Conservation (phyloP, 2,113 vertebrate species). For the Semicossyphus pulcher region DNA sequence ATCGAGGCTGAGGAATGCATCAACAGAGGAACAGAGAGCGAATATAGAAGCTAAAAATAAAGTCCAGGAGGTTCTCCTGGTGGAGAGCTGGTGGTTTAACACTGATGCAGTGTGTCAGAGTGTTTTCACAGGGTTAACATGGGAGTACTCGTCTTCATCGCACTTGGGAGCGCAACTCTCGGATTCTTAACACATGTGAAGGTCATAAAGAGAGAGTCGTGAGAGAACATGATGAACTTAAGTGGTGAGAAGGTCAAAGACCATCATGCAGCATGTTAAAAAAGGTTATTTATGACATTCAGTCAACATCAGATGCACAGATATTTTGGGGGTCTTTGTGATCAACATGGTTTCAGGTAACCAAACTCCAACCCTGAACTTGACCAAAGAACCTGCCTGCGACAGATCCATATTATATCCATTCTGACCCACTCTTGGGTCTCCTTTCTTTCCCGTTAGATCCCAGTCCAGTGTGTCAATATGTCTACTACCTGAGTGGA, state of each 20-base stretch:
- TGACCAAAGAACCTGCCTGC: too few species aligned
- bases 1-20: constrained; percentile 8
- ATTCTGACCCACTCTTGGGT: too few species aligned
- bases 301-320: too few species aligned
- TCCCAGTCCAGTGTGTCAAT: too few species aligned
- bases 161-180: not conserved
- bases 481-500: too few species aligned
- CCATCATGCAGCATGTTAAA: not conserved
- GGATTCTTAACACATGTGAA: not conserved
- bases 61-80: not conserved
- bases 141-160: constrained; percentile 20
- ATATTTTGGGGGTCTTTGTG: too few species aligned
- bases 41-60: constrained; percentile 3
- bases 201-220: not conserved
- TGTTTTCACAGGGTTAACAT: not conserved
- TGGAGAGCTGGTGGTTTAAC: constrained; percentile 22
- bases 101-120: constrained; percentile 32
- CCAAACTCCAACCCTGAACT: too few species aligned
- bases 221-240: not conserved
- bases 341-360: too few species aligned
- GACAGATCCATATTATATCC: too few species aligned
- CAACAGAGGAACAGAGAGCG: constrained; percentile 11
- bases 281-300: too few species aligned
- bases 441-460: too few species aligned
- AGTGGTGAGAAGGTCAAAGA: not conserved